These are phyloP conservation scores for Diarsia mendica DNA, from an alignment of 2,888 invertebrate species.

Conservation along the genomic window DNA sequence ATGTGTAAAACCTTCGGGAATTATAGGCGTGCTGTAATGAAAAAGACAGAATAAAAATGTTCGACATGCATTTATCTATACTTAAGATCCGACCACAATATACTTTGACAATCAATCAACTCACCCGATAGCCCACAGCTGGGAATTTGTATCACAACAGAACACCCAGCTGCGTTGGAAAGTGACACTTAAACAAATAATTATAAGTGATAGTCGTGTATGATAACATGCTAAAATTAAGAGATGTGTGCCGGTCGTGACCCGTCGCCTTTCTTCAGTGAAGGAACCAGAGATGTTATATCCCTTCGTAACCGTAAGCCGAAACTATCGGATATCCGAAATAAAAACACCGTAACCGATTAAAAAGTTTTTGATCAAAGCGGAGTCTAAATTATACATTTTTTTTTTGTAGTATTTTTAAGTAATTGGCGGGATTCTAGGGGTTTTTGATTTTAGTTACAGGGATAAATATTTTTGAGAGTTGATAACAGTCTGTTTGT, in stretches of 20 bases:
- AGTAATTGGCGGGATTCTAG: no score
- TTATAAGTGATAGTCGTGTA: constrained; percentile 83
- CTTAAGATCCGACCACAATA: background rate
- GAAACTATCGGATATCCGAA: no score
- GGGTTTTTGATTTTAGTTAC: no score
- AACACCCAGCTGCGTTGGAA: constrained; percentile 22
- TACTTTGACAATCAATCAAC: constrained; percentile 5
- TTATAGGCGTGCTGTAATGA: background rate
- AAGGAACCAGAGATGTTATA: background rate
- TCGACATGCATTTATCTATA: background rate
- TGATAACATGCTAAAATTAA: constrained; percentile 84
- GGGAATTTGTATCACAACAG: constrained; percentile 17
- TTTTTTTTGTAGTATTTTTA: no score
- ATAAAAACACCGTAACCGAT: no score
- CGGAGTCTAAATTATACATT: no score
- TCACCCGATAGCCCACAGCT: background rate
- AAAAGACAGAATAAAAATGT: background rate
- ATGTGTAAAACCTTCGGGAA: background rate
- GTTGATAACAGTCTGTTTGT: no score
- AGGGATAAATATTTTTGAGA: no score
- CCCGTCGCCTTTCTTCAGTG: constrained; percentile 68
- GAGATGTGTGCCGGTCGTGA: constrained; percentile 81
- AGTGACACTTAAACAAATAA: constrained; percentile 80
- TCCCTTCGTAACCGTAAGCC: no score
- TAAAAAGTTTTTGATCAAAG: no score